Percentiles rank a stretch among this genome's conserved stretches.
These are phyloP conservation scores for Danionella dracula DNA, from an alignment of 2,797 vertebrate species.

Conservation along the genomic window DNA sequence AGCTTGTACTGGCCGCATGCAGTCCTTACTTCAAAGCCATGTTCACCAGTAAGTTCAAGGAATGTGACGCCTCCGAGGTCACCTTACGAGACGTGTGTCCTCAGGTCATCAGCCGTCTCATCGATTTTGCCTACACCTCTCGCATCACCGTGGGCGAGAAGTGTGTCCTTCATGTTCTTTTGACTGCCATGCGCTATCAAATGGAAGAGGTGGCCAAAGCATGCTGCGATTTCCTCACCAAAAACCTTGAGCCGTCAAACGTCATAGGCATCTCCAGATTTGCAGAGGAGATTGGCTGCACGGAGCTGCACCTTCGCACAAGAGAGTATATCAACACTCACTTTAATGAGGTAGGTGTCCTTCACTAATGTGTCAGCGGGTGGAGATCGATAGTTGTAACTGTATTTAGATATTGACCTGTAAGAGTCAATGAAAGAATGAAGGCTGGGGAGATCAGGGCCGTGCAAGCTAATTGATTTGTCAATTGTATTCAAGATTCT, in stretches of 20 bases:
- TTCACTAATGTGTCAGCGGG: constrained; percentile 7
- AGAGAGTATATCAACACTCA: constrained; percentile 78
- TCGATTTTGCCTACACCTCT: constrained; percentile 79
- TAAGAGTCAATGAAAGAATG: constrained; percentile 13
- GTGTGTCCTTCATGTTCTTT: constrained; percentile 73
- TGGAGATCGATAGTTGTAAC: constrained; percentile 11
- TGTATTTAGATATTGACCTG: constrained; percentile 12
- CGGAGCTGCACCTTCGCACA: constrained; percentile 63
- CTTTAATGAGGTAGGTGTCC: constrained; percentile 71
- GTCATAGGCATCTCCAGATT: constrained; percentile 79
- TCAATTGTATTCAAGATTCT: background rate
- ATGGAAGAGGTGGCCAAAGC: constrained; percentile 76
- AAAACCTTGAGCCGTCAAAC: constrained; percentile 74
- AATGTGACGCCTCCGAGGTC: constrained; percentile 70
- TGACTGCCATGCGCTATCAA: constrained; percentile 78
- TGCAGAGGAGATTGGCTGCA: constrained; percentile 74
- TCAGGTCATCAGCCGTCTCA: constrained; percentile 70
- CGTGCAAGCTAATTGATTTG: constrained; percentile 20
- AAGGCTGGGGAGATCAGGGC: background rate
- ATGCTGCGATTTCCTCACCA: constrained; percentile 75
- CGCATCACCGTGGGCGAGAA: constrained; percentile 75
- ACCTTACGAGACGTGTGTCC: constrained; percentile 73
- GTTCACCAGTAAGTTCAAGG: constrained; percentile 79
- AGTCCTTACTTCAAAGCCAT: constrained; percentile 81
- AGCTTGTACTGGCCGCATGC: constrained; percentile 75